Base-by-base conservation (phyloP, 2,888 invertebrate species). In the Amiota communis region DNA sequence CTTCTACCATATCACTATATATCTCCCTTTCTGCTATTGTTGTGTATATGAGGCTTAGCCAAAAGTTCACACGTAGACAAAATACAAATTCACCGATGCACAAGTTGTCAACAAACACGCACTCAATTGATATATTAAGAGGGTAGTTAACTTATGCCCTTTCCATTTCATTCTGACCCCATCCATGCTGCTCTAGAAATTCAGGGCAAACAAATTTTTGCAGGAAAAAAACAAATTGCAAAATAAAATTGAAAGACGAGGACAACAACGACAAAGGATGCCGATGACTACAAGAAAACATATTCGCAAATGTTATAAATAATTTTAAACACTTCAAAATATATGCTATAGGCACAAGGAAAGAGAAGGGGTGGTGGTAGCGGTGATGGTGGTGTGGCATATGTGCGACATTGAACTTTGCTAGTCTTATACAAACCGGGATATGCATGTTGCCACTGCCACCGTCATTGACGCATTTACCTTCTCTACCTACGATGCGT, bases 61-160 rank as follows among this genome's bases (percentile, higher is more conserved):
- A 48, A 61, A 48, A 70, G 59, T 61, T 63, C 68, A 65, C 79
- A 85, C 82, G 84, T 82, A 80, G 79, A 75, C 78, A 77, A 82
- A 79, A 82, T 84, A 83, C 83, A 83, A 85, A 83, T 85, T 85
- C 80, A 85, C 79, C 81, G 85, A 79, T 76, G 78, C 85, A 85
- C 81, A 83, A 83, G 85, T 81, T 83, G 84, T 83, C 83, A 83
- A 85, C 84, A 83, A 84, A 83, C 81, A 70, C 59, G 49, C 64
- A 65, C 48, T 65, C 63, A 53, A 56, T 68, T 68, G 68, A n/a
- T 48, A 47, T 48, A 53, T 71, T 64, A 71, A 71, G 71, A 64
- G 71, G 71, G 71, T 71, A 71, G 71, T 71, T 71, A 71, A 71
- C 51, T 57, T 53, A 10, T 20, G n/a, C 46, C 67, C 53, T 20